These are phyloP conservation scores for Chirona hameri DNA, from an alignment of 2,888 invertebrate genomes.

Conservation along the genomic window DNA sequence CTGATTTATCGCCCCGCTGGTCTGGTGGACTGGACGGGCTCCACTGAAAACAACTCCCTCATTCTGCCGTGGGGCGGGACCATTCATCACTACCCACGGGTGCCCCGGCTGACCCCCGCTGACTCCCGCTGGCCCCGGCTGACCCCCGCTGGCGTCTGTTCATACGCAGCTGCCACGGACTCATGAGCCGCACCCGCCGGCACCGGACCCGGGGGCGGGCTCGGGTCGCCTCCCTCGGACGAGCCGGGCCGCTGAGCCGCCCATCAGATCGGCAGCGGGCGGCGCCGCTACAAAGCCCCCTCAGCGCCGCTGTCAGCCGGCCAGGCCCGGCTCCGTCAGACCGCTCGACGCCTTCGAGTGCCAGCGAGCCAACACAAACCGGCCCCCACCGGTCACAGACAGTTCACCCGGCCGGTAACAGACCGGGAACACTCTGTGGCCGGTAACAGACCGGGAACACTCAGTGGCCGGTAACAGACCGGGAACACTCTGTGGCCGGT, in stretches of 20 bases:
- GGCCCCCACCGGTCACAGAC: background rate
- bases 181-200: no score
- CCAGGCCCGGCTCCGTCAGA: no score
- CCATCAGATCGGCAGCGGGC: background rate
- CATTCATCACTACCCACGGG: background rate
- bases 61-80: background rate
- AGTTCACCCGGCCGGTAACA: background rate
- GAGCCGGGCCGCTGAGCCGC: background rate
- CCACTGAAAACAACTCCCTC: background rate
- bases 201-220: no score
- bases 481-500: background rate
- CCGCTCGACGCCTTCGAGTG: background rate
- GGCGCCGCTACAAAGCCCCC: background rate
- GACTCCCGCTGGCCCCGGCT: background rate
- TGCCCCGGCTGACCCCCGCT: no score
- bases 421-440: background rate
- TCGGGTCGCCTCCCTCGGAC: background rate
- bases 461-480: background rate
- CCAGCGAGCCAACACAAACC: background rate
- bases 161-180: background rate
- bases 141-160: background rate
- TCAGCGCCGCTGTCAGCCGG: background rate
- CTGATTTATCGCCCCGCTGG: background rate
- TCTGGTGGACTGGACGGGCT: background rate
- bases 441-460: background rate